Conservation (phyloP, 2,113 vertebrate genomes). For the Ictalurus furcatus region DNA sequence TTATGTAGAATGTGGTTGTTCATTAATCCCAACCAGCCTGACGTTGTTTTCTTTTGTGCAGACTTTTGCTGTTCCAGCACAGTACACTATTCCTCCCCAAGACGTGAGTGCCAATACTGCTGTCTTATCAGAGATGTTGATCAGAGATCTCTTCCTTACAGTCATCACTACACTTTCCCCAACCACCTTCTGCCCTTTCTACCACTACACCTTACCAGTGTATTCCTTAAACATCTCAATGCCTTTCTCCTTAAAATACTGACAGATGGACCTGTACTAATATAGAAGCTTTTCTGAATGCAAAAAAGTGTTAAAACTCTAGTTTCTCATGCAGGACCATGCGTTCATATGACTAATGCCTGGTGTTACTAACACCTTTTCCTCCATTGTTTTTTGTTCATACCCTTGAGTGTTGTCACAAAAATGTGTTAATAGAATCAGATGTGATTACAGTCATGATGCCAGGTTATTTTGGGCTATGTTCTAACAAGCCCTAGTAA, state of each 20-base stretch:
- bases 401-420: constrained; percentile 12
- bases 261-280: constrained; percentile 60
- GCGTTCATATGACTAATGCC: constrained; percentile 19
- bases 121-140: constrained; percentile 50
- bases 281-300: constrained; percentile 61
- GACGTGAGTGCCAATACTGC: constrained; percentile 81
- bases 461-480: constrained; percentile 24
- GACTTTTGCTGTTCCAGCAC: constrained; percentile 89
- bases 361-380: constrained; percentile 43
- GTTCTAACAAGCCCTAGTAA: constrained; percentile 33
- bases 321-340: neutral
- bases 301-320: constrained; percentile 33
- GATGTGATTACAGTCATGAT: constrained; percentile 29
- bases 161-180: constrained; percentile 57
- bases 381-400: constrained; percentile 18
- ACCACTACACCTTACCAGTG: constrained; percentile 58
- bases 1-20: neutral
- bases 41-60: constrained; percentile 63
- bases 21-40: constrained; percentile 3
- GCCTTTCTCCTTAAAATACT: constrained; percentile 57
- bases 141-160: constrained; percentile 43
- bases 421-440: constrained; percentile 38
- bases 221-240: constrained; percentile 56
- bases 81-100: constrained; percentile 90
- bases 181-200: constrained; percentile 65